Conservation (phyloP, 2,113 vertebrate genomes). For the Zingel zingel region DNA sequence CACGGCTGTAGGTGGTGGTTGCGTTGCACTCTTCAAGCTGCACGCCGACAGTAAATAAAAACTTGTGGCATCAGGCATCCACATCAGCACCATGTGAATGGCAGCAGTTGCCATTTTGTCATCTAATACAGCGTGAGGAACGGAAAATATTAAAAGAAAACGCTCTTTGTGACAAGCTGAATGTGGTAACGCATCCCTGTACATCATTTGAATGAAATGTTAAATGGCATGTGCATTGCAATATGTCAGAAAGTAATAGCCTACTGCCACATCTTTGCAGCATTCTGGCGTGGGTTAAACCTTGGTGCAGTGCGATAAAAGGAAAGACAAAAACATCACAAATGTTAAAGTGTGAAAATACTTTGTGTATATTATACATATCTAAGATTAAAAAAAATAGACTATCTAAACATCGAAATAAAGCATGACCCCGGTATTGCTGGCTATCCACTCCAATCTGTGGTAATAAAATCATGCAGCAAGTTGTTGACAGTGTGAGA, state of each 20-base stretch:
- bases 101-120: slow-evolving; percentile 62
- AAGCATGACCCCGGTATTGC: slow-evolving; percentile 22
- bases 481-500: slow-evolving; percentile 68
- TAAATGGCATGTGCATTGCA: slow-evolving; percentile 59
- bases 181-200: slow-evolving; percentile 31
- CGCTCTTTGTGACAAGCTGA: slow-evolving; percentile 54
- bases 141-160: slow-evolving; percentile 45
- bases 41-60: slow-evolving; percentile 45
- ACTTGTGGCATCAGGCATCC: slow-evolving; percentile 31
- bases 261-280: slow-evolving; percentile 43
- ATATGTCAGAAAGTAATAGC: slow-evolving; percentile 69
- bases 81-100: slow-evolving; percentile 24
- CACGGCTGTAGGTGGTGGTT: neutral
- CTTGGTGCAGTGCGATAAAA: slow-evolving; percentile 20
- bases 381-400: neutral
- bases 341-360: slow-evolving; percentile 47
- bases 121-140: slow-evolving; percentile 47
- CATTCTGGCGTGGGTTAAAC: slow-evolving; percentile 45
- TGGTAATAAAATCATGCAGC: slow-evolving; percentile 52
- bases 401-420: slow-evolving; percentile 43
- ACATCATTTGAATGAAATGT: slow-evolving; percentile 66
- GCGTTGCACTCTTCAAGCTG: neutral
- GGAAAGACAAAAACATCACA: neutral
- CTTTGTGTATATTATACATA: neutral
- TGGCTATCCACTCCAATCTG: slow-evolving; percentile 42